Evolutionary conservation across 2,888 invertebrate species (phyloP).

Genomic region (Dichetophora obliterata): DNA sequence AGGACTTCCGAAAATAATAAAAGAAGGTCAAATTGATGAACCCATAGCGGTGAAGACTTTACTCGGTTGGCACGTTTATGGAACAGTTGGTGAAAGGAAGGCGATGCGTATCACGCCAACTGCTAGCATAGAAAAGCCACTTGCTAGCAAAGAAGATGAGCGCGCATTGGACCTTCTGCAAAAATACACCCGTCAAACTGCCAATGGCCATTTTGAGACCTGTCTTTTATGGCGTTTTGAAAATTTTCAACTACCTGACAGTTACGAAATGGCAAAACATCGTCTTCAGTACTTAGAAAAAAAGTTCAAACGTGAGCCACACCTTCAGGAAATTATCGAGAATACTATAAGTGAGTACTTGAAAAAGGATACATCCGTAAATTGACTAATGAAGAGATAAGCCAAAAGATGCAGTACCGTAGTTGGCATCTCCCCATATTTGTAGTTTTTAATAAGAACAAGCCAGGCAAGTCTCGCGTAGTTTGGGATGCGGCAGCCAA

Average conservation of each 20-base stretch:
- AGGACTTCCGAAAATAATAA: constrained; percentile 27
- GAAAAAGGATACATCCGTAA: constrained; percentile 28
- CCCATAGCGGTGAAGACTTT: constrained; percentile 36
- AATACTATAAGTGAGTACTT: constrained; percentile 19
- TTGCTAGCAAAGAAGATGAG: too few relatives aligned
- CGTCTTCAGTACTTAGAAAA: constrained; percentile 10
- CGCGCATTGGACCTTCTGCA: neutral
- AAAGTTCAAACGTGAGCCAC: neutral
- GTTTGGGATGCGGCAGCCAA: too few relatives aligned
- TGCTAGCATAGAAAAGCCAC: neutral
- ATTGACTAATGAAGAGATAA: neutral
- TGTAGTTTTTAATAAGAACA: constrained; percentile 28
- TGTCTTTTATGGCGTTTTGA: constrained; percentile 25
- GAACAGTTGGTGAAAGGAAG: neutral
- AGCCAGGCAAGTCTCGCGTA: constrained; percentile 32
- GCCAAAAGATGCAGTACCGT: neutral
- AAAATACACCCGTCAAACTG: neutral
- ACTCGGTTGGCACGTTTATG: constrained; percentile 39
- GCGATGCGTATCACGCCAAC: constrained; percentile 10
- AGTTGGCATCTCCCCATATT: constrained; percentile 18
- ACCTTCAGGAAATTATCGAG: neutral
- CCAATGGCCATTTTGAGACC: constrained; percentile 10
- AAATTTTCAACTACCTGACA: constrained; percentile 16
- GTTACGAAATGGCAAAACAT: constrained; percentile 23
- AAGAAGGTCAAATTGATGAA: constrained; percentile 33